These are phyloP conservation scores for Sarotherodon lohbergeri DNA, from an alignment of 2,113 vertebrate species.

Conservation along the genomic window DNA sequence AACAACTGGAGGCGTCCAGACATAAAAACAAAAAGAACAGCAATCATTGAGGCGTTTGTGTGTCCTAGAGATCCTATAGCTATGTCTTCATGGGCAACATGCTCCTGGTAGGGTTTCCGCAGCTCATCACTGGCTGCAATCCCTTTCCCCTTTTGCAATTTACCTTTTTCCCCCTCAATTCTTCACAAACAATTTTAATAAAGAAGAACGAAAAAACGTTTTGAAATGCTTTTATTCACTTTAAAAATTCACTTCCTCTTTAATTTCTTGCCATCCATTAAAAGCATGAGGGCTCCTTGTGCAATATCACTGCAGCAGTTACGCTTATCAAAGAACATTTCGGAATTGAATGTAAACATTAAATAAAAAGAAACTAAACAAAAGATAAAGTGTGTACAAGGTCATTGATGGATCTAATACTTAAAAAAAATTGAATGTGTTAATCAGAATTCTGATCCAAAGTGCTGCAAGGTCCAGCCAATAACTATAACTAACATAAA, in stretches of 20 bases:
- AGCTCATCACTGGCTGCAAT: background rate
- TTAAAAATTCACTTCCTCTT: conserved; percentile 60
- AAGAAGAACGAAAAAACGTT: conserved; percentile 12
- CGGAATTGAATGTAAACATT: conserved; percentile 53
- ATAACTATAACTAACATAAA: conserved; percentile 52
- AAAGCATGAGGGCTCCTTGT: conserved; percentile 61
- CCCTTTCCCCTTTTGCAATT: background rate
- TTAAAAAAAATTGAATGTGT: conserved; percentile 12
- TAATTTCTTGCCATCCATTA: conserved; percentile 46
- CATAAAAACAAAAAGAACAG: background rate
- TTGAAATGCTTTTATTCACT: conserved; percentile 61
- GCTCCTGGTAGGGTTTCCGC: background rate
- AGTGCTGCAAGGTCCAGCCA: conserved; percentile 51
- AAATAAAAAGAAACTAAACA: conserved; percentile 21
- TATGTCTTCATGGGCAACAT: background rate
- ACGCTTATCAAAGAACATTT: conserved; percentile 55
- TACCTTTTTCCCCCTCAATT: background rate
- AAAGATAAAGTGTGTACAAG: conserved; percentile 7
- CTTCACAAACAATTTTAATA: background rate
- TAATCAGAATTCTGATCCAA: conserved; percentile 49
- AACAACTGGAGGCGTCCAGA: background rate
- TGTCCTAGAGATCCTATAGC: background rate
- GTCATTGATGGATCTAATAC: conserved; percentile 8
- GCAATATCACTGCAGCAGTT: conserved; percentile 62
- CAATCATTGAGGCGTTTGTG: background rate